A percentile compares a stretch with the other conserved stretches of the same genome.
Conservation (phyloP, 64 coral and sea anemone species). For the Stichodactyla mertensii region DNA sequence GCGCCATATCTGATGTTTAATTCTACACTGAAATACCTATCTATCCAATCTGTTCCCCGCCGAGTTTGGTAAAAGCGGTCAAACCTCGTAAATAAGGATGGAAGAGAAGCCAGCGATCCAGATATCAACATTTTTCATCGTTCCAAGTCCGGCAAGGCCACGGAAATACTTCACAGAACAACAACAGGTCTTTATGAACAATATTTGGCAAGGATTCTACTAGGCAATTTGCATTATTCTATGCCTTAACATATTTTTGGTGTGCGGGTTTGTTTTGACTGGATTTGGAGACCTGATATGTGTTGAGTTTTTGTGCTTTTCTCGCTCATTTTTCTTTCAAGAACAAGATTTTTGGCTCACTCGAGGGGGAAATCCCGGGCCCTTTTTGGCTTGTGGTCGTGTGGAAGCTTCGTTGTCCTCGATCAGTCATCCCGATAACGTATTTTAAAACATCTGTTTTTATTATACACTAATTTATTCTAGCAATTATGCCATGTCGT, state of each 20-base stretch:
- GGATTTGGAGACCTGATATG: neutral
- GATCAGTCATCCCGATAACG: neutral
- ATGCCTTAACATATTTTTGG: neutral
- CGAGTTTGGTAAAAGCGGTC: neutral
- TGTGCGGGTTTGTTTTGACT: neutral
- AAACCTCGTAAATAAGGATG: neutral
- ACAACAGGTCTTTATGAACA: constrained; percentile 1
- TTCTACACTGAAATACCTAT: neutral
- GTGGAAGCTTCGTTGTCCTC: neutral
- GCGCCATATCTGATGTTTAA: neutral
- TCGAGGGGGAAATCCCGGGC: neutral
- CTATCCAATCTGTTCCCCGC: neutral
- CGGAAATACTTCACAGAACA: neutral
- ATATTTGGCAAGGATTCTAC: neutral
- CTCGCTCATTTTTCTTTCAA: neutral
- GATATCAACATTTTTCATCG: neutral
- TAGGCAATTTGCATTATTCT: neutral
- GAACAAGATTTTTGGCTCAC: too few species aligned
- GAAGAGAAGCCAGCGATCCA: neutral
- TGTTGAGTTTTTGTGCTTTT: neutral
- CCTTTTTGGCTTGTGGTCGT: constrained; percentile 20
- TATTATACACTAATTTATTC: constrained; percentile 17
- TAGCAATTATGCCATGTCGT: neutral
- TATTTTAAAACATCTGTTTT: constrained; percentile 16
- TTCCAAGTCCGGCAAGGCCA: neutral